A percentile compares a stretch with the other conserved stretches of the same genome.
phyloP scores from a whole-genome alignment of 2,888 invertebrate genomes.

The Tholera decimalis region DNA sequence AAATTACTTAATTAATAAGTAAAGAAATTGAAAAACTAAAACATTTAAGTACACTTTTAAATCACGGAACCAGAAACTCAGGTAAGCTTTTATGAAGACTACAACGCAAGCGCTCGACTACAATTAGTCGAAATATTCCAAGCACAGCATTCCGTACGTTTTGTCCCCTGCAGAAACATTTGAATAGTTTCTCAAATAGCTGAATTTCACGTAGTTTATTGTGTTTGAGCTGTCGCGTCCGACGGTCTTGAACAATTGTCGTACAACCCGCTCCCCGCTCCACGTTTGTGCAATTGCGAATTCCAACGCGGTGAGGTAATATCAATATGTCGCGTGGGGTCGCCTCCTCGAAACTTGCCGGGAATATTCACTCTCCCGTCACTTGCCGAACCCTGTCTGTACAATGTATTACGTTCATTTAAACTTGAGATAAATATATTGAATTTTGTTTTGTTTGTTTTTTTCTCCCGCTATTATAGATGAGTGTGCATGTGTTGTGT shows the following conservation, averaged over 20 bases:
- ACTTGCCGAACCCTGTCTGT: constrained; percentile 42
- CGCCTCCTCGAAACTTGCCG: constrained; percentile 61
- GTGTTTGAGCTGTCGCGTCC: constrained; percentile 68
- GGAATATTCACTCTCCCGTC: constrained; percentile 61
- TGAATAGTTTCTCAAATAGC: constrained; percentile 63
- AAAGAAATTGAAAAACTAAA: constrained; percentile 1
- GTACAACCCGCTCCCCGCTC: constrained; percentile 55
- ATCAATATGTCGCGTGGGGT: constrained; percentile 71
- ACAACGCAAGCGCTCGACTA: constrained; percentile 17
- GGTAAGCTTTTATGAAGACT: constrained; percentile 50
- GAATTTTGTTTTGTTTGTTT: constrained; percentile 20
- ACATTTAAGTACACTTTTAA: constrained; percentile 7
- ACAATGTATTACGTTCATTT: constrained; percentile 53
- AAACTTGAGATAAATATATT: constrained; percentile 30
- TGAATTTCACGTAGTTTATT: constrained; percentile 71
- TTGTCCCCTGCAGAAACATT: constrained; percentile 52
- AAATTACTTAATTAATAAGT: background rate
- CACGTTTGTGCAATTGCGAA: constrained; percentile 73
- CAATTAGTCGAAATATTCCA: constrained; percentile 59
- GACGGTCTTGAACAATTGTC: constrained; percentile 70
- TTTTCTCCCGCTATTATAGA: no score
- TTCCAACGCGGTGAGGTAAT: constrained; percentile 72
- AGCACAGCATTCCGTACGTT: constrained; percentile 47
- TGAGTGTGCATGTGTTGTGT: no score
- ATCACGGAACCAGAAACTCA: constrained; percentile 15